phyloP scores from a whole-genome alignment of 2,888 invertebrate species.

The Metacarcinus magister region DNA sequence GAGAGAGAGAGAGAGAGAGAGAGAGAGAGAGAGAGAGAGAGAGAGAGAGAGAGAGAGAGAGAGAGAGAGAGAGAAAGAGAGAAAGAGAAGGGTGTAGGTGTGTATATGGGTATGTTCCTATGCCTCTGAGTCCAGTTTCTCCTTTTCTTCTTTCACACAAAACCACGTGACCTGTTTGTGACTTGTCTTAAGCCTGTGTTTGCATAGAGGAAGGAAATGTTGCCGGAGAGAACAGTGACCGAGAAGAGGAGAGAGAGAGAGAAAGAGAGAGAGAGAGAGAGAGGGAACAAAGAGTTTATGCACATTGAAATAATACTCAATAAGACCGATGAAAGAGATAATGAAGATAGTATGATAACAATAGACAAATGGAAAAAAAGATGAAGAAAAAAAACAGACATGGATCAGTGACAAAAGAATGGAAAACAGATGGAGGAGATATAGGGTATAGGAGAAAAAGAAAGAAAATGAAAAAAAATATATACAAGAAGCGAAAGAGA shows the following conservation, averaged over 20 bases:
- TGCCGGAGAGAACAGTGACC: background rate
- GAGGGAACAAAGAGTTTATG: background rate
- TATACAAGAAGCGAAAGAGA: background rate
- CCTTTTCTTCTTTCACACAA: background rate
- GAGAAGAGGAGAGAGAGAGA: background rate
- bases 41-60: constrained; percentile 58
- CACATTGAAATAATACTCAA: constrained; percentile 22
- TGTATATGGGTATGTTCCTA: background rate
- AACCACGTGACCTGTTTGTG: background rate
- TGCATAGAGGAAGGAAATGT: background rate
- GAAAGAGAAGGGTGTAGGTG: background rate
- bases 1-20: constrained; percentile 51
- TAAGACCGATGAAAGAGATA: constrained; percentile 49
- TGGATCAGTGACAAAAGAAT: constrained; percentile 31
- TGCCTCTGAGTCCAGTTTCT: background rate
- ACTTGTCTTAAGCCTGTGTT: background rate
- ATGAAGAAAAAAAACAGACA: background rate
- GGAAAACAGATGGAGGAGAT: constrained; percentile 43
- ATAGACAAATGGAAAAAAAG: constrained; percentile 28
- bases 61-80: constrained; percentile 38
- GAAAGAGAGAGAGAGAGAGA: background rate
- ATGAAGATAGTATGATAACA: constrained; percentile 49
- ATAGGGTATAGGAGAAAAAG: background rate
- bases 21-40: constrained; percentile 53
- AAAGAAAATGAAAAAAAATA: background rate